These are phyloP conservation scores for Cataglyphis albicans DNA, from an alignment of 2,888 invertebrate genomes.

Conservation along the genomic window DNA sequence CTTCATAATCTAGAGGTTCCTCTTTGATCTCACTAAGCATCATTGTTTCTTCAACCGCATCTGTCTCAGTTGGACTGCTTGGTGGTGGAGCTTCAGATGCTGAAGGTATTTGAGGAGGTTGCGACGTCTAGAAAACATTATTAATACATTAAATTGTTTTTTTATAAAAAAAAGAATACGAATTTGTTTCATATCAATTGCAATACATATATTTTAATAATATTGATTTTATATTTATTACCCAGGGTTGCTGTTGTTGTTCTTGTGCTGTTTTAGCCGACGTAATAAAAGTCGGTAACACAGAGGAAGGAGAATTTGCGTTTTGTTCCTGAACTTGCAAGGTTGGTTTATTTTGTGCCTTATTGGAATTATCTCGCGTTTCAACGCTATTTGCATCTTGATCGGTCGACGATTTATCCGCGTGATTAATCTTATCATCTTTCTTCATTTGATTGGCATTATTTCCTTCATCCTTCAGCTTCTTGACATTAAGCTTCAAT, in stretches of 20 bases:
- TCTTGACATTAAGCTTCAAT: slow-evolving; percentile 84
- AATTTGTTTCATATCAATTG: slow-evolving; percentile 6
- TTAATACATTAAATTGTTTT: neutral
- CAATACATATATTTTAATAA: neutral
- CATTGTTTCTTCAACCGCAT: slow-evolving; percentile 67
- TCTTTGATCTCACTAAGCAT: slow-evolving; percentile 81
- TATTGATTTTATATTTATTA: slow-evolving; percentile 53
- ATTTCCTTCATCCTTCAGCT: slow-evolving; percentile 77
- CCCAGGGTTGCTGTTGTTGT: slow-evolving; percentile 77
- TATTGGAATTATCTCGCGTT: slow-evolving; percentile 55
- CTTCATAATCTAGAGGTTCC: slow-evolving; percentile 83
- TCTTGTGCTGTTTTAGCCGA: slow-evolving; percentile 68
- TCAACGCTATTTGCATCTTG: slow-evolving; percentile 34
- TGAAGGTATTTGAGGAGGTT: slow-evolving; percentile 69
- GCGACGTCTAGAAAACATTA: slow-evolving; percentile 67
- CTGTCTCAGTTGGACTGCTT: slow-evolving; percentile 60
- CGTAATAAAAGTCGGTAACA: slow-evolving; percentile 70
- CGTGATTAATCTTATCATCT: slow-evolving; percentile 55
- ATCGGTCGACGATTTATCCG: slow-evolving; percentile 41
- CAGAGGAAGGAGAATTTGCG: slow-evolving; percentile 61
- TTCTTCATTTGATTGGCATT: slow-evolving; percentile 61
- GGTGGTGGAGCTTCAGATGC: slow-evolving; percentile 69
- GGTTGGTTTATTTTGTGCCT: slow-evolving; percentile 55
- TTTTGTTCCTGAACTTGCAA: slow-evolving; percentile 70
- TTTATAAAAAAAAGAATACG: neutral